A percentile compares a stretch with the other conserved stretches of the same genome.
These are phyloP conservation scores for Todiramphus chloris DNA, from an alignment of 2,113 vertebrate species.

Conservation along the genomic window DNA sequence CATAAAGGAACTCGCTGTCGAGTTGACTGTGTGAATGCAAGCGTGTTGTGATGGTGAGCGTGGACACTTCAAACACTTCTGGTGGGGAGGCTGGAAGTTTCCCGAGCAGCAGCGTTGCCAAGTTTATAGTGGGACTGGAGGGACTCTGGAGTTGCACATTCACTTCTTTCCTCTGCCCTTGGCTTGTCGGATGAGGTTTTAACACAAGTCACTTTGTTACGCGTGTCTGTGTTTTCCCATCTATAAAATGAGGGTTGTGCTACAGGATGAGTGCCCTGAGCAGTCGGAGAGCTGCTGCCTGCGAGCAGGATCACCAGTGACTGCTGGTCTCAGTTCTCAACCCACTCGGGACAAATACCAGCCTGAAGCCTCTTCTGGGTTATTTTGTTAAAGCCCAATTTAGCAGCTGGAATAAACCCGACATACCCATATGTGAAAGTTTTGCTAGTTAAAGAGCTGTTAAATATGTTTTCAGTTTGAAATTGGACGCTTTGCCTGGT, in stretches of 20 bases:
- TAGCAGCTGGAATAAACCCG: background rate
- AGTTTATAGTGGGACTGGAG: background rate
- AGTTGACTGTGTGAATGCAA: background rate
- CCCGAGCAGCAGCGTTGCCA: rapidly evolving
- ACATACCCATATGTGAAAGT: background rate
- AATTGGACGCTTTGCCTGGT: background rate
- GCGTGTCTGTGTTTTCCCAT: background rate
- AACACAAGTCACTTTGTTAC: background rate
- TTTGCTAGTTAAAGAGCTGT: background rate
- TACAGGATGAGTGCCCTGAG: background rate
- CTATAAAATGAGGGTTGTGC: background rate
- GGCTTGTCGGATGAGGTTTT: background rate
- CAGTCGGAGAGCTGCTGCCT: background rate
- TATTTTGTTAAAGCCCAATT: background rate
- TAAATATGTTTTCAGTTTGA: background rate
- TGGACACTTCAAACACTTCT: background rate
- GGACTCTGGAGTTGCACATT: background rate
- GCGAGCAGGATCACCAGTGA: rapidly evolving
- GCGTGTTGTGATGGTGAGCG: rapidly evolving
- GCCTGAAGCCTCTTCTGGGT: background rate
- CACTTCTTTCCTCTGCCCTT: background rate
- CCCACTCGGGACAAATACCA: background rate
- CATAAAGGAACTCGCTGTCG: background rate
- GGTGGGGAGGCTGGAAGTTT: background rate
- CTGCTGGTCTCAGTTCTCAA: background rate